Evolutionary conservation across 2,797 vertebrate genomes (phyloP).

Genomic region (Perdix hodgsoniae): DNA sequence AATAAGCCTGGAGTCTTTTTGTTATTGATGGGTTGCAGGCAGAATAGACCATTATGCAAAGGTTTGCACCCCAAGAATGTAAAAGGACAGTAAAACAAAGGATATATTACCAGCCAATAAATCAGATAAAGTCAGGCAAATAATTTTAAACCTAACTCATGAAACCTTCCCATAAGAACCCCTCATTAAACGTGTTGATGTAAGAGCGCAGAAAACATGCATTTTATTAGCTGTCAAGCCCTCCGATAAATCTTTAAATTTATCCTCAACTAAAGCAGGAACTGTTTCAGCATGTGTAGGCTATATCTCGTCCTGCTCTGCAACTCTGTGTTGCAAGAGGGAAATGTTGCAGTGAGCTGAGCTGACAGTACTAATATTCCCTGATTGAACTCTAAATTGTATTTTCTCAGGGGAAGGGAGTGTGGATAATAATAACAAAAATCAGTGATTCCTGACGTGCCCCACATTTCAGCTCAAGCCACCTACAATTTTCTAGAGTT

Average conservation of each 20-base stretch:
- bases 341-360: neutral
- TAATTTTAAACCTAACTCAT: neutral
- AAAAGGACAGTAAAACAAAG: neutral
- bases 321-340: neutral
- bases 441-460: neutral
- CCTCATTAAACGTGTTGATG: neutral
- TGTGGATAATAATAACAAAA: neutral
- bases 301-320: neutral
- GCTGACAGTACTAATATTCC: neutral
- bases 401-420: neutral
- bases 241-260: neutral
- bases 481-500: neutral
- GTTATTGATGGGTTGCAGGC: neutral
- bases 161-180: neutral
- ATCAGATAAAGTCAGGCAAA: neutral
- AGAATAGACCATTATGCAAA: neutral
- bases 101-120: neutral
- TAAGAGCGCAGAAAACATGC: neutral
- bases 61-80: neutral
- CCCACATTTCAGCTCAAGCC: neutral
- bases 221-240: neutral
- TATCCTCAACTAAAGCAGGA: neutral
- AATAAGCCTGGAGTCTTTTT: neutral
- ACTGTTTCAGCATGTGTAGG: neutral
- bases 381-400: neutral